Base-by-base conservation (phyloP, 2,797 vertebrate species). In the Sebastes steindachneri region DNA sequence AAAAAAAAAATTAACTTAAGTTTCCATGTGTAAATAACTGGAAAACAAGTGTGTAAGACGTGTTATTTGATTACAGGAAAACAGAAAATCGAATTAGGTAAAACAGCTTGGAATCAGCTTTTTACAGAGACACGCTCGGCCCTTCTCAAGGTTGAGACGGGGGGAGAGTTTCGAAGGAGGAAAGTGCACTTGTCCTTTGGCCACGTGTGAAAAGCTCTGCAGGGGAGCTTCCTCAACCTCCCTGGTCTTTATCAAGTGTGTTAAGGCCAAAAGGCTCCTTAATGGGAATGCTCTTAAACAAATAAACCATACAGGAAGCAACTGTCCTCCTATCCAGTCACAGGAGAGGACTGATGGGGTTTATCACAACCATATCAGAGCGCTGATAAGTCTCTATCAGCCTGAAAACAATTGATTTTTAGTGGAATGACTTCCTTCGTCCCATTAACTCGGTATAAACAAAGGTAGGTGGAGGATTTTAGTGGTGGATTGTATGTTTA, bases 201-300 rank as follows among this genome's bases (percentile, higher is more conserved):
- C 87, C 92, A 95, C 76, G 89, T 95, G 94, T 95, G 94, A 96
- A 96, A 94, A 91, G 86, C 94, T 88, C 95, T 37, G 85, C 92
- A 91, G 95, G 95, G 94, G 93, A 86, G 94, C 95, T 95, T 95
- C 94, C 94, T 95, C 73, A 11, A 68, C 75, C 88, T 89, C 82
- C 74, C 84, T 84, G 84, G 75, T 92, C 93, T 94, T 95, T 95
- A 95, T 95, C 93, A 92, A 87, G 90, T 93, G 92, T 92, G 88
- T 94, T 94, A 92, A 90, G 80, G 92, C 93, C 95, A 95, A 96
- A 96, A 95, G 94, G 92, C 89, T 88, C 89, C 83, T 89, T 92
- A 92, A 93, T 91, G 86, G 92, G 89, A 92, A 83, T 92, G 75
- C 66, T 75, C 91, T 90, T 93, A 92, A 94, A 93, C 91, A 94